Base-by-base conservation (phyloP, 2,113 vertebrate genomes). In the Megaceryle maxima region DNA sequence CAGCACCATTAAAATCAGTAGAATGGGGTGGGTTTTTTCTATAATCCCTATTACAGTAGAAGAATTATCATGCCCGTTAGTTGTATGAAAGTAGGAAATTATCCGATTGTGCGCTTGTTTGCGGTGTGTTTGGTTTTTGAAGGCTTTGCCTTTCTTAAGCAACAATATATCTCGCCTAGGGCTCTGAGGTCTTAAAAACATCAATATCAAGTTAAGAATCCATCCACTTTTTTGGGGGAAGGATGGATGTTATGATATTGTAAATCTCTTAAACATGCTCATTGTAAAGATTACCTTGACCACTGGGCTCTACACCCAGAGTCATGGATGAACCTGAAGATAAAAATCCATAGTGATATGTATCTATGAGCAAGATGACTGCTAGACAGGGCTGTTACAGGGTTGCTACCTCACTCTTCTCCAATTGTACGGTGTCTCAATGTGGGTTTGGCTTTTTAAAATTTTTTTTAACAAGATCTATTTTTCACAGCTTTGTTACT, bases 1-100 rank as follows among this genome's bases (percentile, higher is more conserved):
- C 95, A 93, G 94, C 76, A 88, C 51, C 86, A 80, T 93, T 96
- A 92, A 87, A 96, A 96, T 94, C 90, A 93, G 82, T 72, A 94
- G 93, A 95, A 94, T 44, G 39, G 78, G 57, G 5, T 0, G n/a
- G 33, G 33, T 6, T 35, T 62, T 39, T 21, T 59, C 91, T 95
- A 63, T 92, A 95, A 97, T 95, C 89, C 82, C 63, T 91, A 16
- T 74, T 94, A 41, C 82, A 92, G 87, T 74, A 62, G 89, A 94
- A 75, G 86, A 95, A 95, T 97, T 93, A 85, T 74, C 67, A 31
- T 92, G 91, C 86, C 92, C 18, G 2, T 87, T 95, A 84, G 69
- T 89, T 51, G 60, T 77, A 41, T 2, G 21, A 94, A 96, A 89
- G 90, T 78, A 72, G 83, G 88, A 83, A 92, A 93, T 93, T 28